A percentile compares a stretch with the other conserved stretches of the same genome.
Conservation (phyloP, 2,797 vertebrate genomes). For the Monodelphis domestica region DNA sequence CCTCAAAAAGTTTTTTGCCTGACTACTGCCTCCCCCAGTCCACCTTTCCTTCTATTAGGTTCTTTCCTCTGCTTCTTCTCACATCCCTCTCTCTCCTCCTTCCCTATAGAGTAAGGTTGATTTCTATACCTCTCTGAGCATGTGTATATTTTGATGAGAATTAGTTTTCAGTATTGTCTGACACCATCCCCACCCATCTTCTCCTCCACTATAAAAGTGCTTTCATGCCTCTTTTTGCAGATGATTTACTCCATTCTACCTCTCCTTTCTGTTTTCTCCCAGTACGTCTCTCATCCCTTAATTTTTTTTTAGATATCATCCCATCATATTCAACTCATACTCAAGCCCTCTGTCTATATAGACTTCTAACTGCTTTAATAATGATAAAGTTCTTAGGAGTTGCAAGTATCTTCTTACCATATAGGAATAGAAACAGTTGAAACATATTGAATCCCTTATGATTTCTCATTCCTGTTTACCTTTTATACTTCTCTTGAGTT, state of each 20-base stretch:
- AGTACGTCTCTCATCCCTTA: neutral
- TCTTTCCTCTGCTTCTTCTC: neutral
- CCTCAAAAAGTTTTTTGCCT: neutral
- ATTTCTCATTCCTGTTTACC: too few relatives aligned
- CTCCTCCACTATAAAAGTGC: neutral
- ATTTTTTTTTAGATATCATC: neutral
- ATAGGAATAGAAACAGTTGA: too few relatives aligned
- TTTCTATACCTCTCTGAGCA: neutral
- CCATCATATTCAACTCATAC: neutral
- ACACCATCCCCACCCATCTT: neutral
- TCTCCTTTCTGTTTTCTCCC: neutral
- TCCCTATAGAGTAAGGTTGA: neutral
- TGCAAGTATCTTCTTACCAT: too few relatives aligned
- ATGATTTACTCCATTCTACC: neutral
- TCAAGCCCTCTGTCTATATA: neutral
- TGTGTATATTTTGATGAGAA: neutral
- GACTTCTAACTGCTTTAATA: neutral
- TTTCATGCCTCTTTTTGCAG: neutral
- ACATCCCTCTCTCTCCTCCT: neutral
- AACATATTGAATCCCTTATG: too few relatives aligned
- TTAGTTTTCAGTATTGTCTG: neutral
- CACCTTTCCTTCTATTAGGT: neutral
- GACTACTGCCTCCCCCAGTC: neutral
- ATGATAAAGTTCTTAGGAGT: too few relatives aligned
- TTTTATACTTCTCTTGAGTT: too few relatives aligned